phyloP scores from a whole-genome alignment of 2,113 vertebrate species.

The Ciconia stormi region DNA sequence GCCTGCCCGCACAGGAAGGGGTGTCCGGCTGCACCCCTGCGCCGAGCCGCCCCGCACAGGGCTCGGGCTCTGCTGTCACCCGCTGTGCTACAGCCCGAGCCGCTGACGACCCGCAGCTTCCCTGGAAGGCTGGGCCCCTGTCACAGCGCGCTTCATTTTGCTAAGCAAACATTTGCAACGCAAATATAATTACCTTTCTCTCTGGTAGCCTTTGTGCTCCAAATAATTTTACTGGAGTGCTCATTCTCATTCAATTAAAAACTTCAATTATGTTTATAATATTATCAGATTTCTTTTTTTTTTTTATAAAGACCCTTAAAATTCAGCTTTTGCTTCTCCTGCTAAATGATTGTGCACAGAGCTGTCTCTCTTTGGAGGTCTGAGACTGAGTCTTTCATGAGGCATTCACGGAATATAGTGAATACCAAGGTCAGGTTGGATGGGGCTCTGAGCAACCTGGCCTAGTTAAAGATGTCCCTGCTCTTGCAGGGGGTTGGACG shows the following conservation, averaged over 20 bases:
- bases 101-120: neutral
- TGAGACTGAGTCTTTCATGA: neutral
- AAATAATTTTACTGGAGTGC: neutral
- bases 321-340: neutral
- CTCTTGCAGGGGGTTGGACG: too few relatives aligned
- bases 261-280: neutral
- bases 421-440: too few relatives aligned
- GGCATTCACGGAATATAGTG: neutral
- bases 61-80: neutral
- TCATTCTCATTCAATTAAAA: conserved; percentile 1
- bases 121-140: neutral
- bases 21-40: neutral
- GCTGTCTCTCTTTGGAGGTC: neutral
- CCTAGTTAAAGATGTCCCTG: too few relatives aligned
- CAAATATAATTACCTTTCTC: conserved; percentile 12
- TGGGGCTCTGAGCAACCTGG: too few relatives aligned
- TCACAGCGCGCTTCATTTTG: neutral
- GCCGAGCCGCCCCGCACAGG: neutral
- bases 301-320: neutral
- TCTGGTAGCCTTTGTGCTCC: neutral
- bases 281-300: neutral
- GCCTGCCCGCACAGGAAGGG: neutral
- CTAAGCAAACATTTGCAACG: conserved; percentile 23
- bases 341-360: neutral
- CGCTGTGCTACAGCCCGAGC: neutral